Base-by-base conservation (phyloP, 2,888 invertebrate genomes). In the Gnatocerus cornutus region DNA sequence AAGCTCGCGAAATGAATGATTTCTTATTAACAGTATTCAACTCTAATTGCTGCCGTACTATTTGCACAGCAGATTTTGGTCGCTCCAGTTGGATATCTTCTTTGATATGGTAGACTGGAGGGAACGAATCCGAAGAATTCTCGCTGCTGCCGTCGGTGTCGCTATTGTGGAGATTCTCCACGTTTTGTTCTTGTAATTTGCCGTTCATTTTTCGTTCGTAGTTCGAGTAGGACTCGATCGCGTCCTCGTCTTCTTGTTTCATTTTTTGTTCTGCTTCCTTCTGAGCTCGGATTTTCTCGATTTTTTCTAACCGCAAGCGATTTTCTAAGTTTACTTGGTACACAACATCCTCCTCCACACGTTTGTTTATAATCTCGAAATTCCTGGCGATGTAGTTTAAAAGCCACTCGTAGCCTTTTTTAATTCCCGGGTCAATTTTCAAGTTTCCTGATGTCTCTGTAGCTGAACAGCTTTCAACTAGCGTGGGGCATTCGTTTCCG, bases 381-480 rank as follows among this genome's bases (percentile, higher is more conserved):
- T 92, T 87, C n/a, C 79, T 85, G 3, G 89, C 86, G n/a, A 94
- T 90, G 69, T 89, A 89, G 77, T 89, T 89, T 16, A 93, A 82
- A 9, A 94, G 84, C 94, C 94, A 92, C 16, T 87, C 86, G 80
- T 92, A 92, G 0, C 92, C 92, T 77, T 88, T 88, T 69, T 89
- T 88, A 6, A 94, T 88, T 0, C 90, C 90, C 0, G 88, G 87
- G 78, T 93, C 93, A 67, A 91, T 85, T 84, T 89, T 90, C 69
- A 90, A 86, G 83, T 88, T 89, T 1, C 85, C 83, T 56, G 87
- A 88, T 0, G 79, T 76, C 59, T 83, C 81, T 12, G 84, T 82
- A 0, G 90, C 89, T 10, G 89, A 88, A 84, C 93, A 93, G 1
- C 90, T 90, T 85, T 95, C 94, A 0, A 96, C 91, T 80, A 93